A percentile compares a stretch with the other conserved stretches of the same genome.
phyloP scores from a whole-genome alignment of 2,888 invertebrate genomes.

The Ectobius pallidus region DNA sequence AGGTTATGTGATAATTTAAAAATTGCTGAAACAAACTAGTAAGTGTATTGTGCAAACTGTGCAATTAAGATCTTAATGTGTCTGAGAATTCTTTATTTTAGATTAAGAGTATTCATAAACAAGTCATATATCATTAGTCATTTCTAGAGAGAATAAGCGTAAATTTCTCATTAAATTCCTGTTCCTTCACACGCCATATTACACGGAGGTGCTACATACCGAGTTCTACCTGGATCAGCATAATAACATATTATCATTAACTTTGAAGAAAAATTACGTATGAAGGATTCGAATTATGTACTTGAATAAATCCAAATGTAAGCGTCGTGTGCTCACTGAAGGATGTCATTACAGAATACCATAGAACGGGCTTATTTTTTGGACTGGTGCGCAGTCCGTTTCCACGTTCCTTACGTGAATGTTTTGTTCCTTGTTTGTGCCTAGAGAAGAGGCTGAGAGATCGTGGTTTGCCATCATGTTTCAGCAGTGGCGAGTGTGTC shows the following conservation, averaged over 20 bases:
- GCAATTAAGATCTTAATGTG: no score
- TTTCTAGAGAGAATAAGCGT: no score
- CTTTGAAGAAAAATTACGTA: slow-evolving; percentile 28
- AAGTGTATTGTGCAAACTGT: no score
- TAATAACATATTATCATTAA: slow-evolving; percentile 24
- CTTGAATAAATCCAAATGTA: slow-evolving; percentile 37
- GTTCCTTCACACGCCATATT: slow-evolving; percentile 26
- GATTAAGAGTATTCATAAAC: no score
- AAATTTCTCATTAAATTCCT: slow-evolving; percentile 33
- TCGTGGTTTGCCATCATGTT: slow-evolving; percentile 18
- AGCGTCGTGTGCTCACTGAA: slow-evolving; percentile 27
- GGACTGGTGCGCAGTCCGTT: slow-evolving; percentile 40
- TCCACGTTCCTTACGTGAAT: slow-evolving; percentile 38
- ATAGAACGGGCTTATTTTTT: slow-evolving; percentile 44
- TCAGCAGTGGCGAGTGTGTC: not conserved
- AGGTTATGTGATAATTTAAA: not conserved
- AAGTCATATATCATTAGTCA: no score
- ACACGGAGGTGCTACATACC: slow-evolving; percentile 29
- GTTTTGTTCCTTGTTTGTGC: slow-evolving; percentile 34
- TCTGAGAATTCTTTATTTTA: no score
- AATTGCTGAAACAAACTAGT: not conserved
- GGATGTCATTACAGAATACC: slow-evolving; percentile 44
- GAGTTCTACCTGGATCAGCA: slow-evolving; percentile 28
- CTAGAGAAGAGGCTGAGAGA: not conserved
- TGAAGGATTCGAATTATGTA: slow-evolving; percentile 23